These are phyloP conservation scores for Sardinella longiceps DNA, from an alignment of 2,797 vertebrate species.

Conservation along the genomic window DNA sequence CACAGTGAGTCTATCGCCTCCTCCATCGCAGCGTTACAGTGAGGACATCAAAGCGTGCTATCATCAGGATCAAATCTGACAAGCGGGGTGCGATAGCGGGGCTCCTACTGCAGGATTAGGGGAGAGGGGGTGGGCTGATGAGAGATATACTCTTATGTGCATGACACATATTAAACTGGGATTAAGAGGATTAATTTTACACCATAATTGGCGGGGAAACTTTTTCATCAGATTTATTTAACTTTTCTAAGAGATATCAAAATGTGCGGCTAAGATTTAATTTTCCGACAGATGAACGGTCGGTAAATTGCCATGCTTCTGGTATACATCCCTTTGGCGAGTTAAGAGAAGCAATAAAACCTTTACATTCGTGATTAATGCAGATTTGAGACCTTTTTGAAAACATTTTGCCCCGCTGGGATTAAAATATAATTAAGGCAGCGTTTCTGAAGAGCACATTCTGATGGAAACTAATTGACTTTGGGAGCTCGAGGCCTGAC, in stretches of 20 bases:
- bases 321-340: slow-evolving; percentile 68
- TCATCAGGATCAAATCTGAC: slow-evolving; percentile 40
- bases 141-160: slow-evolving; percentile 69
- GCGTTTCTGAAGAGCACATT: slow-evolving; percentile 71
- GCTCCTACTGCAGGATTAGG: slow-evolving; percentile 65
- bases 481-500: slow-evolving; percentile 64
- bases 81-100: slow-evolving; percentile 17
- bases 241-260: slow-evolving; percentile 73
- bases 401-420: slow-evolving; percentile 59
- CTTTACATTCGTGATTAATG: slow-evolving; percentile 65
- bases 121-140: slow-evolving; percentile 69
- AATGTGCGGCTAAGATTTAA: slow-evolving; percentile 72
- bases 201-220: slow-evolving; percentile 74
- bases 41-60: slow-evolving; percentile 49
- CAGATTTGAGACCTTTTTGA: slow-evolving; percentile 68
- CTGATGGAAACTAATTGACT: slow-evolving; percentile 75
- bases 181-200: slow-evolving; percentile 79
- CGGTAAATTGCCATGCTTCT: slow-evolving; percentile 71
- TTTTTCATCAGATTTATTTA: slow-evolving; percentile 77
- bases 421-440: slow-evolving; percentile 73
- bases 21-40: slow-evolving; percentile 51
- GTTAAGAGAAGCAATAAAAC: slow-evolving; percentile 66
- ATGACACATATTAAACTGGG: slow-evolving; percentile 78
- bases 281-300: slow-evolving; percentile 73
- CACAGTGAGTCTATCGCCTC: neutral